Evolutionary conservation across 2,888 invertebrate genomes (phyloP).

Genomic region (Paralinhomoeus sp.): DNA sequence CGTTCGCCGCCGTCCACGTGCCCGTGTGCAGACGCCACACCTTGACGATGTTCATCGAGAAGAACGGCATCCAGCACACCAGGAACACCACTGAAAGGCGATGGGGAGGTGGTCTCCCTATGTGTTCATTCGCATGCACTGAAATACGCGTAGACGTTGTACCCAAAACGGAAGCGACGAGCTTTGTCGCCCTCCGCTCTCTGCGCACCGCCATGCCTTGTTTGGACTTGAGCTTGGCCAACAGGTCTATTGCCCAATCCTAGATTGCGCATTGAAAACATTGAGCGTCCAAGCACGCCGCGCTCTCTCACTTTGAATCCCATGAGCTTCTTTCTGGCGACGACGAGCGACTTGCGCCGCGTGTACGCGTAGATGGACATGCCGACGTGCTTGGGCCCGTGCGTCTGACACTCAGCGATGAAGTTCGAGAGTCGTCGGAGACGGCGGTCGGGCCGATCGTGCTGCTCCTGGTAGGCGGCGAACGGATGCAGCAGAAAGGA

Average conservation of each 20-base stretch:
- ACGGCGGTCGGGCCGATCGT: too few species aligned
- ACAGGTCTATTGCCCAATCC: constrained; percentile 19
- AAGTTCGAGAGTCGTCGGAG: too few species aligned
- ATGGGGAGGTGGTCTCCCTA: background rate
- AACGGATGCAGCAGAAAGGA: too few species aligned
- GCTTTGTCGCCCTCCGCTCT: constrained; percentile 23
- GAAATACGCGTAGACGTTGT: constrained; percentile 7
- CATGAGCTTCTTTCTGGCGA: background rate
- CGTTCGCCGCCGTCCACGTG: constrained; percentile 13
- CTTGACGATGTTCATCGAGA: constrained; percentile 29
- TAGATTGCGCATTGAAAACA: too few species aligned
- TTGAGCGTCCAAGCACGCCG: too few species aligned
- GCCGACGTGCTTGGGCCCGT: too few species aligned
- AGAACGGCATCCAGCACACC: constrained; percentile 33
- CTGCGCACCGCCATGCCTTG: constrained; percentile 24
- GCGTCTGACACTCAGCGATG: too few species aligned
- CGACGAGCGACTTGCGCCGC: background rate
- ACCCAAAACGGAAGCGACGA: constrained; percentile 31
- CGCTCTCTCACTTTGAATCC: too few species aligned
- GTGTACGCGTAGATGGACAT: background rate
- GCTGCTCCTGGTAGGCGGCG: too few species aligned
- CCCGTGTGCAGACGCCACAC: constrained; percentile 17
- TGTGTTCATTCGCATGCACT: background rate
- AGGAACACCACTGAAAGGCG: constrained; percentile 31
- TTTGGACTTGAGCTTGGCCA: constrained; percentile 21